Conservation (phyloP, 2,797 vertebrate genomes). For the Rhinichthys osculus region DNA sequence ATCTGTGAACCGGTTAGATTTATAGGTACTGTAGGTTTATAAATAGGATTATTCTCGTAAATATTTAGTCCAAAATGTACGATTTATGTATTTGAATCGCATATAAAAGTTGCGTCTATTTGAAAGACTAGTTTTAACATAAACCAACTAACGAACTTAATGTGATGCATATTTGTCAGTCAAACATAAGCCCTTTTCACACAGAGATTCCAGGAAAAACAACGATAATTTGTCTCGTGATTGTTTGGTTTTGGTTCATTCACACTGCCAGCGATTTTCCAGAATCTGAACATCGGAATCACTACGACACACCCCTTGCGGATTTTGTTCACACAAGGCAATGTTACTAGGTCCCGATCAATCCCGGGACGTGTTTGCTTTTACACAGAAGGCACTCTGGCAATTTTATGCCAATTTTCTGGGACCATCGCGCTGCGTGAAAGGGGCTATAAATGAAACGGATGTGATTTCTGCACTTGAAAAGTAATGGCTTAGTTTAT, state of each 20-base stretch:
- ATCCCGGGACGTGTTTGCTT: no score
- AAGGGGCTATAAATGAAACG: neutral
- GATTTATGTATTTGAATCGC: neutral
- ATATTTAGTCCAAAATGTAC: neutral
- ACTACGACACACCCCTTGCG: no score
- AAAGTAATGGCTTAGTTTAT: neutral
- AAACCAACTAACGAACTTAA: neutral
- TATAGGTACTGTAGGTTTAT: neutral
- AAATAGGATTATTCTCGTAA: constrained; percentile 22
- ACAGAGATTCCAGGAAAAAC: no score
- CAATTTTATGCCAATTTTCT: no score
- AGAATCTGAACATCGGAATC: neutral
- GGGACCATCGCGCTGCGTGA: no score
- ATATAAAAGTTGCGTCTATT: neutral
- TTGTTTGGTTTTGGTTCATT: no score
- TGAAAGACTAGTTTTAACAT: neutral
- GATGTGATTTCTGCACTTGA: neutral
- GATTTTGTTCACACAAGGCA: no score
- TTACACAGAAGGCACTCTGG: no score
- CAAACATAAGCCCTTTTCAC: no score
- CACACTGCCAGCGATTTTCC: no score
- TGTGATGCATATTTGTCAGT: neutral
- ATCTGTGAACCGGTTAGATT: neutral
- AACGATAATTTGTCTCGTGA: no score
- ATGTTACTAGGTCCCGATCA: no score